These are phyloP conservation scores for Petrocephalus microphthalmus DNA, from an alignment of 2,113 vertebrate genomes.

Conservation along the genomic window DNA sequence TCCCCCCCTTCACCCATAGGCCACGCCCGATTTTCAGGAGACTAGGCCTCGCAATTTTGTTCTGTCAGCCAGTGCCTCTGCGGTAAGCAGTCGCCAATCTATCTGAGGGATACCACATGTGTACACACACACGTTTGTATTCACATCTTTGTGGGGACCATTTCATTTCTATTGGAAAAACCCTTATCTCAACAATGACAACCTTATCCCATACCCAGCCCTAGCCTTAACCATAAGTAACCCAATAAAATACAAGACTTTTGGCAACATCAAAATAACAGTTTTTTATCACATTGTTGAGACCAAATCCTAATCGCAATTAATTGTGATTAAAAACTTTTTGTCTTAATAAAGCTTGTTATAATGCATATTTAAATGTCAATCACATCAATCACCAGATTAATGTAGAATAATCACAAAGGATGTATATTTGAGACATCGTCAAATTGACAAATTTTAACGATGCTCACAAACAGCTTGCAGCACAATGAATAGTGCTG, in stretches of 20 bases:
- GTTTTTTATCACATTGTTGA: not conserved
- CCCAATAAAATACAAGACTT: not conserved
- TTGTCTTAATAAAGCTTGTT: too few species aligned
- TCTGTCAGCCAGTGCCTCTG: constrained; percentile 93
- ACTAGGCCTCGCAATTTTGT: constrained; percentile 96
- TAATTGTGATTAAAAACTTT: too few species aligned
- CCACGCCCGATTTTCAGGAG: constrained; percentile 97
- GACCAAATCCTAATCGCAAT: not conserved
- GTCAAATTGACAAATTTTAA: too few species aligned
- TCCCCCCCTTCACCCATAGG: constrained; percentile 71
- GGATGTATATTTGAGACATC: too few species aligned
- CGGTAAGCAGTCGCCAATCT: constrained; percentile 72
- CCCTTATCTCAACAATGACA: not conserved
- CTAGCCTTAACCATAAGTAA: not conserved
- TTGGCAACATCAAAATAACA: not conserved
- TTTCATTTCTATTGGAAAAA: not conserved
- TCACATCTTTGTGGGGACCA: not conserved
- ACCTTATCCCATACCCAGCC: too few species aligned
- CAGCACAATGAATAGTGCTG: too few species aligned
- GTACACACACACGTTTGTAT: not conserved
- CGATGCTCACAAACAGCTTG: too few species aligned
- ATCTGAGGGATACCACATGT: not conserved
- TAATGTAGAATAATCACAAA: too few species aligned
- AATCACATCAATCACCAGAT: too few species aligned
- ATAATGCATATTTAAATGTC: too few species aligned